phyloP scores from a whole-genome alignment of 2,113 vertebrate genomes.

The Ophthalmolycus amberensis region DNA sequence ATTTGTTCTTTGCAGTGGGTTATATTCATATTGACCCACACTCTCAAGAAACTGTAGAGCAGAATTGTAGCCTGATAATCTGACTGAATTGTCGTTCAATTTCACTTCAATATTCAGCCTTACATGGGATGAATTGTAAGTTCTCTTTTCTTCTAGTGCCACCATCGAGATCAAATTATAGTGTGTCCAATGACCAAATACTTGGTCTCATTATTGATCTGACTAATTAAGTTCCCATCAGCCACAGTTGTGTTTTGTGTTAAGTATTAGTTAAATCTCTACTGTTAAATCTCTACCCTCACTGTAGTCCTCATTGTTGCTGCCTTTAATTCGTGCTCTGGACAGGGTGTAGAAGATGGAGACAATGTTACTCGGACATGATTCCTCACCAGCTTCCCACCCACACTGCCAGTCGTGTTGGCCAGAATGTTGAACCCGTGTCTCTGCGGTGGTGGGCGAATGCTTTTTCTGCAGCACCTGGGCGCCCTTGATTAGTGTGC shows the following conservation, averaged over 20 bases:
- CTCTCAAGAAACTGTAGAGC: neutral
- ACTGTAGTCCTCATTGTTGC: neutral
- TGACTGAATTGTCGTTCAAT: neutral
- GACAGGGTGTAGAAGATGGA: no score
- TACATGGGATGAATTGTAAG: neutral
- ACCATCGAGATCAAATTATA: neutral
- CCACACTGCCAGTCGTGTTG: neutral
- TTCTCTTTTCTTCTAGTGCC: neutral
- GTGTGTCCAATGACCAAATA: neutral
- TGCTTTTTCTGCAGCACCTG: neutral
- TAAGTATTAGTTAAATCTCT: neutral
- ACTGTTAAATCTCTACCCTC: neutral
- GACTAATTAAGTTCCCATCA: neutral
- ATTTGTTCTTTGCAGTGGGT: neutral
- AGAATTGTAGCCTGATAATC: neutral
- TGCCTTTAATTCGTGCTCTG: neutral
- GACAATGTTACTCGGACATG: neutral
- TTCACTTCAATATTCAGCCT: neutral
- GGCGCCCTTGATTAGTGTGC: neutral
- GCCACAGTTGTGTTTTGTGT: neutral
- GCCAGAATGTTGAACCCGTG: neutral
- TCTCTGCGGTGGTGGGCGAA: neutral
- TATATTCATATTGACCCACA: neutral
- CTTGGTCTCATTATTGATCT: no score
- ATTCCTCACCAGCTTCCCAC: neutral